These are phyloP conservation scores for Eutrigla gurnardus DNA, from an alignment of 2,797 vertebrate genomes.

Conservation along the genomic window DNA sequence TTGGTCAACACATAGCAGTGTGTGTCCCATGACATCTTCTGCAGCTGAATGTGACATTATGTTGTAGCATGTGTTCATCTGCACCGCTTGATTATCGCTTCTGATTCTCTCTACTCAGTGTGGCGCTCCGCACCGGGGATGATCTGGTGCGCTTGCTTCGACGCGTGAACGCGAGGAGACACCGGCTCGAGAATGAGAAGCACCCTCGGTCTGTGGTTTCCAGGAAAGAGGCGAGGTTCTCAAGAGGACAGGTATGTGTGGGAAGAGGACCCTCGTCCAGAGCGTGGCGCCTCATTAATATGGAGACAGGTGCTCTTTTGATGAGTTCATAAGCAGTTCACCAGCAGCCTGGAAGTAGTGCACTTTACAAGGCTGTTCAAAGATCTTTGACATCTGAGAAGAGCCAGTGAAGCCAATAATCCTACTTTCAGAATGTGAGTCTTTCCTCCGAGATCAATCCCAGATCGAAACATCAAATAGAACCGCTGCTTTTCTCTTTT, in stretches of 20 bases:
- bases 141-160: conserved; percentile 25
- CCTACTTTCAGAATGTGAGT: conserved; percentile 97
- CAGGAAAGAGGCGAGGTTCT: conserved; percentile 80
- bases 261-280: conserved; percentile 81
- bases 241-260: conserved; percentile 85
- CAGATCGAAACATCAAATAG: conserved; percentile 99
- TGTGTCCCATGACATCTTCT: background rate
- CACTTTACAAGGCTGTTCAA: conserved; percentile 98
- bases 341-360: conserved; percentile 91
- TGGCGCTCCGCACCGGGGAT: conserved; percentile 19
- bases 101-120: conserved; percentile 22
- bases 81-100: background rate
- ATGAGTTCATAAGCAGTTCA: conserved; percentile 98
- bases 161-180: conserved; percentile 49
- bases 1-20: background rate
- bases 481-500: conserved; percentile 89
- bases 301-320: conserved; percentile 90
- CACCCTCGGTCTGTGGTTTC: conserved; percentile 74
- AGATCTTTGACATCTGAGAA: conserved; percentile 99
- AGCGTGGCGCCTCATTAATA: conserved; percentile 88
- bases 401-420: conserved; percentile 99
- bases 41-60: background rate
- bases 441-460: conserved; percentile 98
- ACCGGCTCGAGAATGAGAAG: conserved; percentile 51
- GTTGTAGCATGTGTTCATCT: conserved; percentile 1